Percentiles rank a stretch among this genome's conserved stretches.
Conservation (phyloP, 2,797 vertebrate species). For the Eospalax fontanierii region DNA sequence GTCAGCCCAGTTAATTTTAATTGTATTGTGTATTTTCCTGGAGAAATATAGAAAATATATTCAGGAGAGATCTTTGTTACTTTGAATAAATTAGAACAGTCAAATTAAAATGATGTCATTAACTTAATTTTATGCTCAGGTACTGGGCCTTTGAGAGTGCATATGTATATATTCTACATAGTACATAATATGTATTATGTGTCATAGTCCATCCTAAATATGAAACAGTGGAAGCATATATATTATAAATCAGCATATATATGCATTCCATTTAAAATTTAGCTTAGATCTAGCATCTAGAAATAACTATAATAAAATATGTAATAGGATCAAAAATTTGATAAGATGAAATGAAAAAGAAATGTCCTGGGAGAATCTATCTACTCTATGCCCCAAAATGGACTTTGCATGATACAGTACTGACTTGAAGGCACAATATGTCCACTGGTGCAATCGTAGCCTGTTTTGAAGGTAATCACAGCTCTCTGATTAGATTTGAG, state of each 20-base stretch:
- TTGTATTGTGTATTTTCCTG: not conserved
- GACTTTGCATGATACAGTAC: too few relatives aligned
- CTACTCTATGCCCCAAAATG: too few relatives aligned
- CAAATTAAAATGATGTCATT: not conserved
- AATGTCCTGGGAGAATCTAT: too few relatives aligned
- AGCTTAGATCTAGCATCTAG: not conserved
- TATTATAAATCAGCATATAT: too few relatives aligned
- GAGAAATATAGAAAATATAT: not conserved
- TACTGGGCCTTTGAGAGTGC: not conserved
- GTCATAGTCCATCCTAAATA: not conserved
- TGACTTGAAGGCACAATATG: too few relatives aligned
- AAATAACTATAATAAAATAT: slow-evolving; percentile 19
- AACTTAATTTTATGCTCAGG: not conserved
- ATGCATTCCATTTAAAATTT: not conserved
- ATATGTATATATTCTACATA: not conserved
- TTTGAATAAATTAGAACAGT: not conserved
- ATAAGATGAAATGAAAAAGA: not conserved
- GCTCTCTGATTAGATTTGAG: too few relatives aligned
- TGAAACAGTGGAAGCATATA: not conserved
- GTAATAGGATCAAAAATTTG: not conserved
- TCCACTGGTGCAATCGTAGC: too few relatives aligned
- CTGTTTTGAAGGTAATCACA: too few relatives aligned
- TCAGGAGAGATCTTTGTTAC: not conserved
- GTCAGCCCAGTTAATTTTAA: not conserved
- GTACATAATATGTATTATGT: not conserved